These are phyloP conservation scores for Ligdia adustata DNA, from an alignment of 2,888 invertebrate species.

Conservation along the genomic window DNA sequence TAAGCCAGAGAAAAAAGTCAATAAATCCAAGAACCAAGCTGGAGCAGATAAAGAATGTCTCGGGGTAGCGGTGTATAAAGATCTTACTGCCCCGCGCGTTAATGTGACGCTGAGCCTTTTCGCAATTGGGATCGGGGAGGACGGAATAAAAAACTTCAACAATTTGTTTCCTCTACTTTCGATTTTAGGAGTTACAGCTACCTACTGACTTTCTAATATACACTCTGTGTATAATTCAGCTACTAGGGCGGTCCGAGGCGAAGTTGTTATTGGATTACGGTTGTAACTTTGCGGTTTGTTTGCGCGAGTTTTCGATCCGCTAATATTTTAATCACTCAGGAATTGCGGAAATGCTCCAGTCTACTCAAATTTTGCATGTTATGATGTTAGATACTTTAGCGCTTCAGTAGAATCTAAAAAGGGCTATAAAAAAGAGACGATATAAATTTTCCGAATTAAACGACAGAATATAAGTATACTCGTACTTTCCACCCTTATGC, in stretches of 20 bases:
- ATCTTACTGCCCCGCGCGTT: slow-evolving; percentile 43
- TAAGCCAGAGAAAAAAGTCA: slow-evolving; percentile 79
- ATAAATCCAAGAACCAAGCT: slow-evolving; percentile 75
- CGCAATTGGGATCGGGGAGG: slow-evolving; percentile 13
- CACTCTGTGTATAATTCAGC: slow-evolving; percentile 24
- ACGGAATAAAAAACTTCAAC: slow-evolving; percentile 9
- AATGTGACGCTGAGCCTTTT: slow-evolving; percentile 62
- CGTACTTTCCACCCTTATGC: no score
- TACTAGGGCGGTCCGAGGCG: slow-evolving; percentile 32
- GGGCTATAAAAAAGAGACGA: no score
- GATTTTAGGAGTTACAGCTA: slow-evolving; percentile 43
- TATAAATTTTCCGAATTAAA: no score
- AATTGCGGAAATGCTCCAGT: slow-evolving; percentile 16
- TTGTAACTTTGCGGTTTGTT: slow-evolving; percentile 36
- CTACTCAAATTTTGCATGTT: slow-evolving; percentile 34
- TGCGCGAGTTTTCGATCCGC: slow-evolving; percentile 30
- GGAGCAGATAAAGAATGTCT: slow-evolving; percentile 73
- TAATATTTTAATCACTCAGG: slow-evolving; percentile 27
- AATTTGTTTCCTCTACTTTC: slow-evolving; percentile 33
- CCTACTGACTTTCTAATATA: slow-evolving; percentile 8
- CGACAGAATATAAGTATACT: no score
- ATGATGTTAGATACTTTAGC: neutral
- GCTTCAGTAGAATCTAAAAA: no score
- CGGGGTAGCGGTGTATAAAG: slow-evolving; percentile 42
- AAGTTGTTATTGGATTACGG: slow-evolving; percentile 46